Evolutionary conservation across 2,888 invertebrate species (phyloP).

Genomic region (Cephus rjabovi): DNA sequence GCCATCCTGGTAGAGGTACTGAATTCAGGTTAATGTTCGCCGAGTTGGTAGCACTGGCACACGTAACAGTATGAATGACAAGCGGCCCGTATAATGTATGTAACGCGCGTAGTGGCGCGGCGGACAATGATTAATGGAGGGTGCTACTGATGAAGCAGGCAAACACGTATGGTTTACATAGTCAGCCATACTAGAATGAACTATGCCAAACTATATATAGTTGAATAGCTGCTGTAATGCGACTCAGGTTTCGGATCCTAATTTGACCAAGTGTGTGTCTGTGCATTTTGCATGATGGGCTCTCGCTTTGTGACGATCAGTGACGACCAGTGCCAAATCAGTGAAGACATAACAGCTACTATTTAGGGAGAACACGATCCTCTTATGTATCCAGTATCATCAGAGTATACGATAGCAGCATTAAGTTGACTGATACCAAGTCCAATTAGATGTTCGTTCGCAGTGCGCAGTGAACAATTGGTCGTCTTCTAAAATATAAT

Average conservation of each 20-base stretch:
- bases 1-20: neutral
- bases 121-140: conserved; percentile 25
- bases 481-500: neutral
- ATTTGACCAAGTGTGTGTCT: neutral
- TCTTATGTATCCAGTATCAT: neutral
- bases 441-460: neutral
- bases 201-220: neutral
- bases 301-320: neutral
- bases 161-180: conserved; percentile 6
- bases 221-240: neutral
- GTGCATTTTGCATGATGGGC: neutral
- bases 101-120: conserved; percentile 18
- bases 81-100: conserved; percentile 16
- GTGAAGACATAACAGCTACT: neutral
- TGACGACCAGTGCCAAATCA: neutral
- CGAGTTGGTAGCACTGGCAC: neutral
- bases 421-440: neutral
- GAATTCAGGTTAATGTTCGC: neutral
- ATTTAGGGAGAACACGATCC: neutral
- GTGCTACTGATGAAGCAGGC: conserved; percentile 12
- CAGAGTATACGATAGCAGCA: neutral
- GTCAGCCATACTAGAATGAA: conserved; percentile 2
- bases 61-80: conserved; percentile 22
- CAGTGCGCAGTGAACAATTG: neutral
- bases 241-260: neutral